Conservation (phyloP, 1,140 invertebrate genomes). For the Aphaenogaster floridana region DNA sequence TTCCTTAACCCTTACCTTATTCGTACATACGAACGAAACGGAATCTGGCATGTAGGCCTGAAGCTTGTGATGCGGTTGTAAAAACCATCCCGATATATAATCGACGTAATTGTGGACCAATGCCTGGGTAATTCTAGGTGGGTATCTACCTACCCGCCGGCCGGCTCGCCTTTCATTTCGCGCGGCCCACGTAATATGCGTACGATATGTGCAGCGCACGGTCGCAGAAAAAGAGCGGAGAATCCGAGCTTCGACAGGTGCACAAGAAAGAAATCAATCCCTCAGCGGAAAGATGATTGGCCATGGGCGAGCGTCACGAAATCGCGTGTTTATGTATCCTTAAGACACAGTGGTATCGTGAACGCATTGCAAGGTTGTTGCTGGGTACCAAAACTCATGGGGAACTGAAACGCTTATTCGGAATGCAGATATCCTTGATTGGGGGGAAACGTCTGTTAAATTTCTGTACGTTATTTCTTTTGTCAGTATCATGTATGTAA, state of each 20-base stretch:
- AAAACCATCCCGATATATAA: conserved; percentile 71
- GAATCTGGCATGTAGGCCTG: conserved; percentile 51
- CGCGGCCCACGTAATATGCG: conserved; percentile 67
- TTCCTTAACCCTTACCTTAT: conserved; percentile 14
- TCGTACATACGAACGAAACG: conserved; percentile 62
- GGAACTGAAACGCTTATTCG: conserved; percentile 1
- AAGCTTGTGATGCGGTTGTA: conserved; percentile 59
- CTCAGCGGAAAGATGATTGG: conserved; percentile 14
- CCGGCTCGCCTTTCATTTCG: conserved; percentile 71
- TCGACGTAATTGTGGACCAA: conserved; percentile 69
- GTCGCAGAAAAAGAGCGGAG: conserved; percentile 47
- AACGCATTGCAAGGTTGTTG: conserved; percentile 35
- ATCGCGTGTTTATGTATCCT: conserved; percentile 57
- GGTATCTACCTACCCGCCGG: conserved; percentile 70
- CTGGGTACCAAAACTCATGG: background rate
- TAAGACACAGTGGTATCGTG: background rate
- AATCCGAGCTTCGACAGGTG: conserved; percentile 31
- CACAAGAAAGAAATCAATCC: conserved; percentile 49
- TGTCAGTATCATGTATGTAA: background rate
- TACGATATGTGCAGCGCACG: conserved; percentile 44
- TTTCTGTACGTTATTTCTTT: background rate
- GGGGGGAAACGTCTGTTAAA: background rate
- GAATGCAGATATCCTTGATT: conserved; percentile 36
- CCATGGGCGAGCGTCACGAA: conserved; percentile 58
- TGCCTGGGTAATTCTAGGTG: conserved; percentile 56